Percentiles rank a stretch among this genome's conserved stretches.
These are phyloP conservation scores for Rhinophrynus dorsalis DNA, from an alignment of 2,797 vertebrate genomes.

Conservation along the genomic window DNA sequence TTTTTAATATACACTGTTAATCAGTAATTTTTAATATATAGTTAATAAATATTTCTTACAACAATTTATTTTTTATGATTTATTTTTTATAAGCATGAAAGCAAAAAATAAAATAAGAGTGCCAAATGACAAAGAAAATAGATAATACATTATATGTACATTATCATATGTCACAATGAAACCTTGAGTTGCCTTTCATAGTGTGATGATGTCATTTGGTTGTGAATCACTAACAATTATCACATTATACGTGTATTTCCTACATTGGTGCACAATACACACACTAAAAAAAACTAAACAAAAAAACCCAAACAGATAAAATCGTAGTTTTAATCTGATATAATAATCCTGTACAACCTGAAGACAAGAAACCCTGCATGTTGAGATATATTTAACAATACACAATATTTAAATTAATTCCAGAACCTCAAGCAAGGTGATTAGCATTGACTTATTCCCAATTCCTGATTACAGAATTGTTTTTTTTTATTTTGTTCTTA, in stretches of 20 bases:
- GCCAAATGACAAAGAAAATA: conserved; percentile 52
- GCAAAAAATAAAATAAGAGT: conserved; percentile 48
- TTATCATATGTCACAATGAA: conserved; percentile 39
- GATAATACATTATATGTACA: conserved; percentile 55
- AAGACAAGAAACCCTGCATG: neutral
- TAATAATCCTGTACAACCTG: conserved; percentile 60
- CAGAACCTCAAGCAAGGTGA: conserved; percentile 9
- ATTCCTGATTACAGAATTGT: conserved; percentile 35
- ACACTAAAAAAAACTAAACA: conserved; percentile 54
- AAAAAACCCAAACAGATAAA: conserved; percentile 66
- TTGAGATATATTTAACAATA: conserved; percentile 22
- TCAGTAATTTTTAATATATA: too few species aligned
- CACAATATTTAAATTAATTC: neutral
- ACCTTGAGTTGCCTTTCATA: conserved; percentile 38
- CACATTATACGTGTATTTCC: conserved; percentile 88
- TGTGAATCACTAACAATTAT: conserved; percentile 89
- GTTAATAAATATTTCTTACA: conserved; percentile 48
- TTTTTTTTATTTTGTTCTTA: conserved; percentile 53
- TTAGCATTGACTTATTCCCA: conserved; percentile 4
- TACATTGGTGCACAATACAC: conserved; percentile 85
- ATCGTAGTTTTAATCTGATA: conserved; percentile 64
- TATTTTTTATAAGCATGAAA: conserved; percentile 59
- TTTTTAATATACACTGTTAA: too few species aligned
- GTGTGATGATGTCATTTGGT: conserved; percentile 53
- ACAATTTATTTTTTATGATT: conserved; percentile 46